phyloP scores from a whole-genome alignment of 2,888 invertebrate species.

The Amblyjoppa proteus region DNA sequence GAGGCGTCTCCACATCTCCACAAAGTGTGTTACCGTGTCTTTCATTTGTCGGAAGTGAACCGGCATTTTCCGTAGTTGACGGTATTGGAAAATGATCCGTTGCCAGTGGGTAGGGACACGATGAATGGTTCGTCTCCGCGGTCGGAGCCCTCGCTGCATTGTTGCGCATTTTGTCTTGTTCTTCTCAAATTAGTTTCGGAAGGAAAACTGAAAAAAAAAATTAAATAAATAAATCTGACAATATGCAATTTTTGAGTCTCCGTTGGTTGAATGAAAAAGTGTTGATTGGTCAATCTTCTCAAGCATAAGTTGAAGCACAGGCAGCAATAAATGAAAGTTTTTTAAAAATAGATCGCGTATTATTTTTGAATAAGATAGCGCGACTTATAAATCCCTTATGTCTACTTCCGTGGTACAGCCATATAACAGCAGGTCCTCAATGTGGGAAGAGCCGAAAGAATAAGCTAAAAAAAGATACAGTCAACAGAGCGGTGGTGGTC shows the following conservation, averaged over 20 bases:
- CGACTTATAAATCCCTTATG: no score
- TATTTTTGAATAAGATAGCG: no score
- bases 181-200: background rate
- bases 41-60: background rate
- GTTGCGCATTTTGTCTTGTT: background rate
- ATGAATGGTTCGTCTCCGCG: background rate
- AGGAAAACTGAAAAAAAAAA: slow-evolving; percentile 1
- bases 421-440: no score
- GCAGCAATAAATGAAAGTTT: background rate
- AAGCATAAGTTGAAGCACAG: background rate
- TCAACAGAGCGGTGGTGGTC: no score
- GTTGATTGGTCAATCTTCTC: background rate
- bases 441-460: no score
- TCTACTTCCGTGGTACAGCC: no score
- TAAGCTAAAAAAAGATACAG: no score
- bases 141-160: background rate
- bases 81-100: background rate
- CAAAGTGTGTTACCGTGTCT: background rate
- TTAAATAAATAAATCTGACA: background rate
- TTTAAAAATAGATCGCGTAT: background rate
- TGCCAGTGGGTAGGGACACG: background rate
- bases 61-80: background rate
- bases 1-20: no score
- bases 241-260: background rate
- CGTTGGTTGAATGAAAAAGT: background rate